Base-by-base conservation (phyloP, 2,797 vertebrate species). In the Harpagifer antarcticus region DNA sequence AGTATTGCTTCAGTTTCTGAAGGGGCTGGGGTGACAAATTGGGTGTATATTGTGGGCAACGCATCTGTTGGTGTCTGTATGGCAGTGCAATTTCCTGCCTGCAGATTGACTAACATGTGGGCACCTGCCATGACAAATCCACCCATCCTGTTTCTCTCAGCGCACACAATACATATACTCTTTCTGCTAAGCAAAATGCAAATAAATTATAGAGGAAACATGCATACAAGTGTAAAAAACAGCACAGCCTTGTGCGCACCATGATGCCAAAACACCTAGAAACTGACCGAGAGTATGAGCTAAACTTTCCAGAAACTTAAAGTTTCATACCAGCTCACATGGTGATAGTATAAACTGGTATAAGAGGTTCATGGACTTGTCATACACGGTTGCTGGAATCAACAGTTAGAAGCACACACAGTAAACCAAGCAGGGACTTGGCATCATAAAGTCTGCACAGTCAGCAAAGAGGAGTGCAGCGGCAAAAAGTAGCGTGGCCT, bases 131-230 rank as follows among this genome's bases (percentile, higher is more conserved):
- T 91, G 79, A 86, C 77, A 91, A 81, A 89, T 85, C 91, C 94
- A 83, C 94, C 94, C 94, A 94, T 94, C 94, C 94, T 95, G 94
- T 94, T 92, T 77, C 79, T 89, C 72, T 88, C 67, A 47, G 78
- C 55, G 79, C 76, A 60, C 68, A 86, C 74, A 78, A 74, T 79
- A 49, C 73, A 59, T 50, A 72, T 8, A 42, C 53, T 55, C 49
- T 58, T 27, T 69, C 55, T 60, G 58, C 31, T 68, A 52, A 61
- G 13, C 59, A 19, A 19, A 12, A 66, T 74, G 42, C 40, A 78
- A 59, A 84, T 71, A 31, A n/a, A 78, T 72, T 15, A 49, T 15
- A 14, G 7, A 76, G 68, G 49, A 68, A 68, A 84, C 43, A 9
- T 9, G 17, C 14, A 48, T 9, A n/a, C 57, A 75, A 58, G 13